These are phyloP conservation scores for Lasioglossum villosulum DNA, from an alignment of 2,888 invertebrate genomes.

Conservation along the genomic window DNA sequence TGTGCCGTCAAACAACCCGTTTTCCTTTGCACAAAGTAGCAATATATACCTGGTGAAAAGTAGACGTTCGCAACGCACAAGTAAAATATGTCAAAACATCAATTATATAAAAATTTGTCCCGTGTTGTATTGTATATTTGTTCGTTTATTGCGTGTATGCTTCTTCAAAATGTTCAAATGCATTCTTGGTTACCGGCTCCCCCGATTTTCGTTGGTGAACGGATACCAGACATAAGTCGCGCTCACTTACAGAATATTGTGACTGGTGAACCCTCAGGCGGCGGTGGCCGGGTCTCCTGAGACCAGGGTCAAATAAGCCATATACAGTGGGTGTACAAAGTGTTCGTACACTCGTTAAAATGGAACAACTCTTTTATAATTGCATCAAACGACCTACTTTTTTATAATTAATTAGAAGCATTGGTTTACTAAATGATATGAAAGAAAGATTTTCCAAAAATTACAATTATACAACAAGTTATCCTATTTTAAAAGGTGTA, in stretches of 20 bases:
- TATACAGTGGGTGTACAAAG: too few relatives aligned
- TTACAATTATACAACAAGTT: too few relatives aligned
- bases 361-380: too few relatives aligned
- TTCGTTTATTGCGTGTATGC: constrained; percentile 40
- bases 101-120: constrained; percentile 44
- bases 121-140: constrained; percentile 21
- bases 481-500: too few relatives aligned
- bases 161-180: constrained; percentile 43
- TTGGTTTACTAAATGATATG: too few relatives aligned
- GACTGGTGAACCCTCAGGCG: constrained; percentile 10
- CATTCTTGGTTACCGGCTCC: constrained; percentile 12
- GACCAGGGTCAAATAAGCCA: not conserved
- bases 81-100: constrained; percentile 39
- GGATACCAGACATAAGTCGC: not conserved
- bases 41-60: constrained; percentile 22
- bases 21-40: constrained; percentile 16
- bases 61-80: constrained; percentile 35
- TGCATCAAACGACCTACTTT: too few relatives aligned
- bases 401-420: too few relatives aligned
- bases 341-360: too few relatives aligned
- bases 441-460: too few relatives aligned
- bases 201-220: constrained; percentile 40
- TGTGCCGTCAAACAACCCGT: not conserved
- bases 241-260: constrained; percentile 10
- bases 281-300: not conserved